phyloP scores from a whole-genome alignment of 2,113 vertebrate genomes.

The Manacus vitellinus region DNA sequence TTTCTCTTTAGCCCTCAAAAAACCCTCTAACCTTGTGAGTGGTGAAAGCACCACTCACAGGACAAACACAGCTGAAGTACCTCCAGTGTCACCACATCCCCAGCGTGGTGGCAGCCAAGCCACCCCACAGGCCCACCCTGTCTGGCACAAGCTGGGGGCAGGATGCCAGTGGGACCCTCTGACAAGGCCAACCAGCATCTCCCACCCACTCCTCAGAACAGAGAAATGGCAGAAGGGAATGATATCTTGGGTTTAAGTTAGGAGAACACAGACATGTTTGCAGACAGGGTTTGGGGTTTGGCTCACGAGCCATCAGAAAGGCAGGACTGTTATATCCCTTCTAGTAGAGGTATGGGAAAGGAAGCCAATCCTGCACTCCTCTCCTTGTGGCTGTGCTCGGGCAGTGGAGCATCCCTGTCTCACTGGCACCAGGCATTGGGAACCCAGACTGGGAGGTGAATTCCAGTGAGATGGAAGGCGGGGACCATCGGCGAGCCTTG shows the following conservation, averaged over 20 bases:
- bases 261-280: neutral
- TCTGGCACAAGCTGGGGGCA: neutral
- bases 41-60: fast-evolving
- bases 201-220: fast-evolving
- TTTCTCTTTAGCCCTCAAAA: neutral
- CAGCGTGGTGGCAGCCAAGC: neutral
- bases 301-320: neutral
- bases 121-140: neutral
- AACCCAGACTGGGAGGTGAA: neutral
- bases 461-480: neutral
- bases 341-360: neutral
- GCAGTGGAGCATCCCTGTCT: neutral
- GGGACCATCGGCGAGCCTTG: fast-evolving
- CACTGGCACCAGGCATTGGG: neutral
- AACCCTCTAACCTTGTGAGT: fast-evolving
- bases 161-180: neutral
- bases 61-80: neutral
- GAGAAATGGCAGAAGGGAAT: neutral
- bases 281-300: too few relatives aligned
- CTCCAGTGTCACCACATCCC: neutral
- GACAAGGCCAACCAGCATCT: neutral
- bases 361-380: fast-evolving
- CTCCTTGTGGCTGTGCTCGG: neutral
- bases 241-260: too few relatives aligned
- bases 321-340: fast-evolving